These are phyloP conservation scores for Agonopterix alstromeriana DNA, from an alignment of 2,888 invertebrate species.

Conservation along the genomic window DNA sequence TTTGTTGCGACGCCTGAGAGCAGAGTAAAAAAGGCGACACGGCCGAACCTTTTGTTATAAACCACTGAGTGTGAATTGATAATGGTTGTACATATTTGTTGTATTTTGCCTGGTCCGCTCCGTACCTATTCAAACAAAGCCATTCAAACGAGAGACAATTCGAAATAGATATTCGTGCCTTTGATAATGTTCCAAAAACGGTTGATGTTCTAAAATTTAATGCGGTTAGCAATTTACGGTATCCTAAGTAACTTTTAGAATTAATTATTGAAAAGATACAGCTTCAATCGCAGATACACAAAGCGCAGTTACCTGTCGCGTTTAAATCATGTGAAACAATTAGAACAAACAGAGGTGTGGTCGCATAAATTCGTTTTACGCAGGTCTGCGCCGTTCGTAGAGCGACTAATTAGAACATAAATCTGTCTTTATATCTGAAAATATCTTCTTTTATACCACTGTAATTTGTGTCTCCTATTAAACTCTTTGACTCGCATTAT, in stretches of 20 bases:
- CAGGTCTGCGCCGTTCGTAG: constrained; percentile 42
- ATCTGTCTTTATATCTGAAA: constrained; percentile 53
- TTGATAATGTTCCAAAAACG: too few species aligned
- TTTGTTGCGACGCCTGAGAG: constrained; percentile 35
- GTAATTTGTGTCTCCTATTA: neutral
- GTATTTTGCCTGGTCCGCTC: constrained; percentile 22
- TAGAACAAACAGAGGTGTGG: constrained; percentile 51
- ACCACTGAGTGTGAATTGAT: constrained; percentile 62
- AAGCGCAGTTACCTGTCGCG: constrained; percentile 33
- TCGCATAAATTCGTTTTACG: constrained; percentile 61
- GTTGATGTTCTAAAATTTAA: too few species aligned
- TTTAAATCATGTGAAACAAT: constrained; percentile 56
- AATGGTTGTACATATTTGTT: constrained; percentile 49
- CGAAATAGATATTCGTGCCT: too few species aligned
- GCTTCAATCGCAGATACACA: constrained; percentile 2
- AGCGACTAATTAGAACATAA: constrained; percentile 66
- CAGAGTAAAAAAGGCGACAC: constrained; percentile 44
- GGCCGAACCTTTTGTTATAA: constrained; percentile 54
- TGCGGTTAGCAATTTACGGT: too few species aligned
- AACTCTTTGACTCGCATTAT: too few species aligned
- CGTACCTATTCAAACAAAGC: neutral
- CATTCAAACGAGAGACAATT: neutral
- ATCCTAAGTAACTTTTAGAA: too few species aligned
- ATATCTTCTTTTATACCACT: constrained; percentile 49
- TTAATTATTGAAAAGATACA: too few species aligned